These are phyloP conservation scores for Rhinoraja longicauda DNA, from an alignment of 2,797 vertebrate species.

Conservation along the genomic window DNA sequence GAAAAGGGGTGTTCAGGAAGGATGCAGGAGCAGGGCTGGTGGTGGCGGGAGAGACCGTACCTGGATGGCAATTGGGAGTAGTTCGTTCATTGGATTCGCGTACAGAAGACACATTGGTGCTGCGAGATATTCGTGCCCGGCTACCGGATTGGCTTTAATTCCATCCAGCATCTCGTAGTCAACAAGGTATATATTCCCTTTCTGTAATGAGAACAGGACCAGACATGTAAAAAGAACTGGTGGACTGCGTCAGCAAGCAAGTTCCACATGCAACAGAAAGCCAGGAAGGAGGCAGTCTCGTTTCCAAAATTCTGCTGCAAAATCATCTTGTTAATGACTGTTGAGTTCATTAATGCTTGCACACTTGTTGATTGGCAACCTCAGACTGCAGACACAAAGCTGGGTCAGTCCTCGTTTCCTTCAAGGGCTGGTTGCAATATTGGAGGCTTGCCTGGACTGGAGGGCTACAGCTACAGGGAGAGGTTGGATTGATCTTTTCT, in stretches of 20 bases:
- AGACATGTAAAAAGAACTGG: neutral
- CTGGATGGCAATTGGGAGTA: slow-evolving; percentile 12
- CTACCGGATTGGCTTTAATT: slow-evolving; percentile 56
- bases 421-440: too few species aligned
- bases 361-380: too few species aligned
- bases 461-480: too few species aligned
- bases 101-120: slow-evolving; percentile 12
- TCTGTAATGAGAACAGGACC: slow-evolving; percentile 50
- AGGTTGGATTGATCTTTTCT: too few species aligned
- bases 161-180: slow-evolving; percentile 67
- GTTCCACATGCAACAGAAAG: too few species aligned
- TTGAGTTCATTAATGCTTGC: too few species aligned
- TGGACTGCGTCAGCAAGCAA: neutral
- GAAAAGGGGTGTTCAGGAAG: neutral
- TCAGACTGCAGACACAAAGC: too few species aligned
- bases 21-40: neutral
- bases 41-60: neutral
- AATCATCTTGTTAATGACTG: too few species aligned
- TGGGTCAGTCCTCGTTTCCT: too few species aligned
- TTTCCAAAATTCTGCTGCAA: too few species aligned
- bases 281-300: neutral
- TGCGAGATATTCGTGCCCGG: slow-evolving; percentile 54
- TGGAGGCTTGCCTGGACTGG: too few species aligned
- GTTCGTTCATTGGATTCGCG: neutral
- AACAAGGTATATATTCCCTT: slow-evolving; percentile 63